phyloP scores from a whole-genome alignment of 2,113 vertebrate genomes.

The Ovis aries region ARS-UI_Ramb_v3.0 NC_056065.1:43789001-43789500 shows the following conservation, averaged over 20 bases:
- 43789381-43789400: not conserved
- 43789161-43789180: not conserved
- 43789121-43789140: not conserved
- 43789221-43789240: not conserved
- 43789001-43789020: accelerated
- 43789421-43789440: not conserved
- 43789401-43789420: not conserved
- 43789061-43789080: not conserved
- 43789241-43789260: accelerated
- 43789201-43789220: not conserved
- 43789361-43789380: not conserved
- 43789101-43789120: not conserved
- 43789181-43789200: not conserved
- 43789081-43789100: not conserved
- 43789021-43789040: not conserved
- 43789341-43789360: not conserved
- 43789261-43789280: not conserved
- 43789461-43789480: not conserved
- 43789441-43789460: not conserved
- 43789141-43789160: not conserved
- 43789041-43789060: not conserved
- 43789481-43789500: not conserved
- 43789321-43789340: not conserved
- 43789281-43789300: not conserved
- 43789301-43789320: not conserved